Evolutionary conservation across 2,888 invertebrate species (phyloP).

Genomic region (Orchesellides sinensis): DNA sequence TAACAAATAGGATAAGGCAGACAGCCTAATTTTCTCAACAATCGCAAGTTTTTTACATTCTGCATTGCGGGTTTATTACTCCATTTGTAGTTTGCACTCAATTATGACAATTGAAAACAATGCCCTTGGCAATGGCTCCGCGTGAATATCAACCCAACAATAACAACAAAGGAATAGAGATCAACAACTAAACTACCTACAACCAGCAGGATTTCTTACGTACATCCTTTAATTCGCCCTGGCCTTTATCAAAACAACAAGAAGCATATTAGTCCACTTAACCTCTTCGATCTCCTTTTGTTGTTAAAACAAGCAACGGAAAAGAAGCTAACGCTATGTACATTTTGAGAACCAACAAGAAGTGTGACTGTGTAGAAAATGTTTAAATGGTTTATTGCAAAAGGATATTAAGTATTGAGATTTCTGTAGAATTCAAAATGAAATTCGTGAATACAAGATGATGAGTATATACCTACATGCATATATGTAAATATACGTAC

Average conservation of each 20-base stretch:
- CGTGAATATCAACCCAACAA: neutral
- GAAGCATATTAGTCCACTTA: no score
- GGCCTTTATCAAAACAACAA: neutral
- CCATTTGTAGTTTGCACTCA: conserved; percentile 45
- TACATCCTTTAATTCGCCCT: no score
- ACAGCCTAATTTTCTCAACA: no score
- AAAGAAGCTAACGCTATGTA: neutral
- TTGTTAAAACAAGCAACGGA: no score
- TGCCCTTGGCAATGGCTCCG: conserved; percentile 27
- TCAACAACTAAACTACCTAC: conserved; percentile 17
- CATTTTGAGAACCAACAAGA: neutral
- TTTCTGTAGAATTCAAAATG: neutral
- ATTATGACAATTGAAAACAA: conserved; percentile 25
- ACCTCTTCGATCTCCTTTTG: neutral
- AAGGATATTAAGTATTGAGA: neutral
- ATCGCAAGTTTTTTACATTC: no score
- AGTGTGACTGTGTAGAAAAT: conserved; percentile 1
- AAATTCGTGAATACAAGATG: no score
- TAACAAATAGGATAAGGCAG: no score
- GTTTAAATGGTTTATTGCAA: conserved; percentile 4
- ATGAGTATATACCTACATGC: no score
- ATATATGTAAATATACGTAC: no score
- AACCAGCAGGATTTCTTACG: conserved; percentile 18
- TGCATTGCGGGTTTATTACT: no score
- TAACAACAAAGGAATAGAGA: neutral